These are phyloP conservation scores for Physeter macrocephalus DNA, from an alignment of 2,113 vertebrate genomes.

Conservation along the genomic window DNA sequence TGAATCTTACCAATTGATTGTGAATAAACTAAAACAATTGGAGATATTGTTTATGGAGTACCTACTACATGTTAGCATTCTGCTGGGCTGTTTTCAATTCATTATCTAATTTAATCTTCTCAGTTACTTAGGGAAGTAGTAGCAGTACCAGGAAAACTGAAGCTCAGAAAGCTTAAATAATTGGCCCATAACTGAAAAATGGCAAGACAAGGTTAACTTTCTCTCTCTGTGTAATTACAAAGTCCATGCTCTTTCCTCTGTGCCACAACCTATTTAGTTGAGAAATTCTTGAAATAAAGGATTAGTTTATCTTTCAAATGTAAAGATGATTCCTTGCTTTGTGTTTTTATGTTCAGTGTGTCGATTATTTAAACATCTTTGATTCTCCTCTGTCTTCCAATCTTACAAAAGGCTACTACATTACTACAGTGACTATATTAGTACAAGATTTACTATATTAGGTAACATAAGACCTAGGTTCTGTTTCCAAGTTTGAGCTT, in stretches of 20 bases:
- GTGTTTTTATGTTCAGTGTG: neutral
- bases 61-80: neutral
- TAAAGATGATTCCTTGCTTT: neutral
- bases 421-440: too few species aligned
- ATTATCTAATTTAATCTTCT: neutral
- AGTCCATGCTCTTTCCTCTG: neutral
- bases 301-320: neutral
- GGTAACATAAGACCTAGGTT: neutral
- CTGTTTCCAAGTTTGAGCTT: neutral
- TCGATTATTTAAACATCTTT: neutral
- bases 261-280: neutral
- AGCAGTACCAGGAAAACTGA: neutral
- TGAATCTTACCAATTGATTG: neutral
- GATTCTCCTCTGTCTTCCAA: neutral
- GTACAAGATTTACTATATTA: neutral
- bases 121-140: neutral
- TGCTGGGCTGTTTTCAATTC: neutral
- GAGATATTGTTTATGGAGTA: neutral
- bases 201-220: neutral
- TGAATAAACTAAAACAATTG: neutral
- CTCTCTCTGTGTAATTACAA: too few species aligned
- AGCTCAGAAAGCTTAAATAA: neutral
- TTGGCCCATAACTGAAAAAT: neutral
- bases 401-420: neutral
- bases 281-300: neutral